phyloP scores from a whole-genome alignment of 2,888 invertebrate genomes.

The Ligdia adustata region DNA sequence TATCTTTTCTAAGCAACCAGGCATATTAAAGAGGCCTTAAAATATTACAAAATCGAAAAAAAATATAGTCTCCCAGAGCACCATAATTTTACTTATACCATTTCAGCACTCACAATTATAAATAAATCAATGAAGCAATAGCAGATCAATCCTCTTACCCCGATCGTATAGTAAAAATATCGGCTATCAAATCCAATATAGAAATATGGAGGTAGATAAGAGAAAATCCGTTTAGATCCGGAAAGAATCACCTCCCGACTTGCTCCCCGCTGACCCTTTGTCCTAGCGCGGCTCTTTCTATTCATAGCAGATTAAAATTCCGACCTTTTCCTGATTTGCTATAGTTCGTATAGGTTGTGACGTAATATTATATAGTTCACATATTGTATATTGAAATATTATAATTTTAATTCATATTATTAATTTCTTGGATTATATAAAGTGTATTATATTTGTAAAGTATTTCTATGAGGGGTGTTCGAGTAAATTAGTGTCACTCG shows the following conservation, averaged over 20 bases:
- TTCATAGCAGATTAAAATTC: not conserved
- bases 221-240: not conserved
- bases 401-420: too few species aligned
- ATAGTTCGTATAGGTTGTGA: too few species aligned
- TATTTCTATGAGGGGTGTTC: too few species aligned
- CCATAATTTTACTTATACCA: not conserved
- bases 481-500: too few species aligned
- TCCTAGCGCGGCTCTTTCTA: not conserved
- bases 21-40: too few species aligned
- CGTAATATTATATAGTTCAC: too few species aligned
- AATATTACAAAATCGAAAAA: too few species aligned
- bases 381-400: too few species aligned
- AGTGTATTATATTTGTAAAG: too few species aligned
- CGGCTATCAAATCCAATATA: constrained; percentile 5
- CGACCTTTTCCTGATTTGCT: not conserved
- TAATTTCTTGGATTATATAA: too few species aligned
- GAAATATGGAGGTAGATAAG: not conserved
- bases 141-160: not conserved
- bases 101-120: too few species aligned
- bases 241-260: not conserved
- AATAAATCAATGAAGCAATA: not conserved
- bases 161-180: constrained; percentile 2
- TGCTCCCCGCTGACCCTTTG: not conserved
- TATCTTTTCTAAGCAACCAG: too few species aligned
- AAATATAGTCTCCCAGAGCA: not conserved